Percentiles rank a stretch among this genome's conserved stretches.
These are phyloP conservation scores for Monopis laevigella DNA, from an alignment of 2,888 invertebrate genomes.

Conservation along the genomic window DNA sequence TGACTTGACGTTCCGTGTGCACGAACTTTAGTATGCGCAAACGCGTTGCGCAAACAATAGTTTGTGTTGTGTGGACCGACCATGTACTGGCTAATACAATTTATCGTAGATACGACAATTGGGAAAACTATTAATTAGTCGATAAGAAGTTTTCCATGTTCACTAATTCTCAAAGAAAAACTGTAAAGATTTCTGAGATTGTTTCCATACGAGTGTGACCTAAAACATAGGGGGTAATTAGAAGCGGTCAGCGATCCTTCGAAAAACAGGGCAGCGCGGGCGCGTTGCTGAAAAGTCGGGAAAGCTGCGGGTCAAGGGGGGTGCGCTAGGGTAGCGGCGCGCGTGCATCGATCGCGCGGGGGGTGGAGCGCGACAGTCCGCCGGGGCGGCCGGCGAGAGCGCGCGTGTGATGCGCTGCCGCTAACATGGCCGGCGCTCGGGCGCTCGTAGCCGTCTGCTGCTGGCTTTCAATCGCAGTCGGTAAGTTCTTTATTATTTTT, in stretches of 20 bases:
- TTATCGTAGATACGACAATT: too few relatives aligned
- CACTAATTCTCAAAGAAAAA: too few relatives aligned
- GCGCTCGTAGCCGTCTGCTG: slow-evolving; percentile 64
- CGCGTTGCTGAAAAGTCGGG: slow-evolving; percentile 65
- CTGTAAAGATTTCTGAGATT: too few relatives aligned
- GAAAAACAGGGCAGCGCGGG: slow-evolving; percentile 67
- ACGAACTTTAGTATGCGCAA: too few relatives aligned
- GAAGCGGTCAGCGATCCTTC: slow-evolving; percentile 63
- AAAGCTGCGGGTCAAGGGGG: slow-evolving; percentile 51
- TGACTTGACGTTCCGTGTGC: too few relatives aligned
- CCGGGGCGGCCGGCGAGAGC: slow-evolving; percentile 66
- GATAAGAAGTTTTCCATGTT: too few relatives aligned
- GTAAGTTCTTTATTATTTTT: slow-evolving; percentile 34
- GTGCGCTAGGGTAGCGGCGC: slow-evolving; percentile 30
- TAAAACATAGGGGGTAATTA: slow-evolving; percentile 61
- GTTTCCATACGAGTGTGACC: slow-evolving; percentile 63
- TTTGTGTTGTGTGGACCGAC: too few relatives aligned
- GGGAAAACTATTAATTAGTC: too few relatives aligned
- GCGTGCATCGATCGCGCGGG: slow-evolving; percentile 31
- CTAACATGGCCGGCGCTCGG: slow-evolving; percentile 67
- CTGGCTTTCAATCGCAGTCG: slow-evolving; percentile 63
- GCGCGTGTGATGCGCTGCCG: slow-evolving; percentile 64
- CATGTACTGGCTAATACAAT: too few relatives aligned
- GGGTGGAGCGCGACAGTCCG: slow-evolving; percentile 43
- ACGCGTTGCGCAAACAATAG: too few relatives aligned